Base-by-base conservation (phyloP, 1,140 invertebrate genomes). In the Drosophila mauritiana region DNA sequence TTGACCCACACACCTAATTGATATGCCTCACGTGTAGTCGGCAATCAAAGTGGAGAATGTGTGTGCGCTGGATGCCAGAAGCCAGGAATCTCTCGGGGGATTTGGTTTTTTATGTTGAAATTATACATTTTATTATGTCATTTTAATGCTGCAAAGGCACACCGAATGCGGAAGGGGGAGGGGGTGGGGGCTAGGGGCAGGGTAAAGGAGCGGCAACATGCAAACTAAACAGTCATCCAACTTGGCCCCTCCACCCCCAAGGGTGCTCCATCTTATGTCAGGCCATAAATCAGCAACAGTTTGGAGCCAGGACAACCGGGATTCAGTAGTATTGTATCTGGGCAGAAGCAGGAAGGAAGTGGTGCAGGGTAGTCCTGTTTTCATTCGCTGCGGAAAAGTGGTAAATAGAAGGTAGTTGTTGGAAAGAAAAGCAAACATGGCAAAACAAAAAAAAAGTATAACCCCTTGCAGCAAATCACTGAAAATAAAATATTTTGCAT, bases 71-170 rank as follows among this genome's bases (percentile, higher is more conserved):
- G 49, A 43, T 57, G 43, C 57, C 31, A 40, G 39, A 62, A 25
- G 31, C 8, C 43, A 51, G 42, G 84, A 84, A 85, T 85, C 76
- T 85, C 80, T 76, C 49, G 27, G 59, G 55, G 77, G 81, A 77
- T 65, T 85, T 77, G 17, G 63, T 73, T 80, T 83, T 84, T 84
- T 83, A 85, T 85, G 80, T 73, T 54, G 65, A 80, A 84, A 84
- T 85, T 84, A 84, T 84, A 84, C 80, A 85, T 84, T 85, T 84
- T 84, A 85, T 84, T 77, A 85, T 84, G 80, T 85, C 76, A 81
- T 77, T 79, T 79, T 61, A 73, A 73, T 73, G 76, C 68, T 72
- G 70, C 58, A 73, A 52, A 73, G 57, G 49, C 36, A 72, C 34
- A 64, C 27, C 57, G 40, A 55, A 34, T 57, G 25, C 52, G 17